Percentiles rank a stretch among this genome's conserved stretches.
phyloP scores from a whole-genome alignment of 2,888 invertebrate genomes.

The Tenthredo distinguenda region DNA sequence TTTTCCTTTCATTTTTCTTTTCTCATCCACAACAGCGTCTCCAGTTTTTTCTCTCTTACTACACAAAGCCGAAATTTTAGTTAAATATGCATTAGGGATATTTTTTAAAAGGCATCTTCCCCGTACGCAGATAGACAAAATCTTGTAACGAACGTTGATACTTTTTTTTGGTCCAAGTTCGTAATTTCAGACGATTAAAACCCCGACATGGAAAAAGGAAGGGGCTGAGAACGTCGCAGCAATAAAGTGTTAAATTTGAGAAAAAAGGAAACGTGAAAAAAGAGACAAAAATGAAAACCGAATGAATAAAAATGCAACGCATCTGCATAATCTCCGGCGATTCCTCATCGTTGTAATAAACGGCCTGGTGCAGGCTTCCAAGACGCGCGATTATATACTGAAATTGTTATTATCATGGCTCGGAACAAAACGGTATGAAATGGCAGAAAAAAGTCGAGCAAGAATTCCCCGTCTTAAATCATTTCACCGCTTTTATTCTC shows the following conservation, averaged over 20 bases:
- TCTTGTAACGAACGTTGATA: background rate
- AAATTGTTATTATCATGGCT: constrained; percentile 36
- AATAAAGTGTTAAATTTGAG: background rate
- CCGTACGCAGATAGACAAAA: background rate
- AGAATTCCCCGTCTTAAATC: constrained; percentile 45
- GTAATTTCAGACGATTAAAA: background rate
- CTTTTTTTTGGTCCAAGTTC: background rate
- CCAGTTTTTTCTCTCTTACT: background rate
- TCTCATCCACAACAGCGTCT: background rate
- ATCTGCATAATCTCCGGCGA: constrained; percentile 64
- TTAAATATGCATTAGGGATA: background rate
- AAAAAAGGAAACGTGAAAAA: background rate
- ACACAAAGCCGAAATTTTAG: background rate
- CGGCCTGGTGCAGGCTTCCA: constrained; percentile 63
- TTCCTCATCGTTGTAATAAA: constrained; percentile 69
- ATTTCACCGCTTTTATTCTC: constrained; percentile 35
- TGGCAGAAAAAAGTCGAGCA: constrained; percentile 22
- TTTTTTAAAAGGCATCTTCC: background rate
- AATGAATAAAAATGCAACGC: constrained; percentile 59
- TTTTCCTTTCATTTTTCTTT: background rate
- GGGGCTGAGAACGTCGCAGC: background rate
- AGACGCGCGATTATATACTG: constrained; percentile 54
- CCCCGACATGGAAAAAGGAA: background rate
- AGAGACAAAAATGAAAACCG: background rate
- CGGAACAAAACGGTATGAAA: constrained; percentile 25